A percentile compares a stretch with the other conserved stretches of the same genome.
Evolutionary conservation across 2,888 invertebrate species (phyloP).

Genomic region (Camptogramma bilineatum): DNA sequence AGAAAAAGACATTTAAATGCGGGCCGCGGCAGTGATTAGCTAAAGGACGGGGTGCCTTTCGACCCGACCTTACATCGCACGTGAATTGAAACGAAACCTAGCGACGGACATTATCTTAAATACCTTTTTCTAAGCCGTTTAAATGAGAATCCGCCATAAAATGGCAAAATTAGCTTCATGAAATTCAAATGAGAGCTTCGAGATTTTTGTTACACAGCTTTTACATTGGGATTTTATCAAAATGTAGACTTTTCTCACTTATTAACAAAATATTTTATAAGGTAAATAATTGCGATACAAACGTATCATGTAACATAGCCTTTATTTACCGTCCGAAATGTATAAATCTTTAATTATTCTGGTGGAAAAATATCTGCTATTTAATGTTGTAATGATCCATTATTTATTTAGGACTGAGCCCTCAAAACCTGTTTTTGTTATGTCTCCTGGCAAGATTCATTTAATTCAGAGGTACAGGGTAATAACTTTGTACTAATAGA

Average conservation of each 20-base stretch:
- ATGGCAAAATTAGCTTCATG: slow-evolving; percentile 41
- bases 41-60: slow-evolving; percentile 62
- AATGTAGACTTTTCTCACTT: slow-evolving; percentile 3
- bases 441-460: slow-evolving; percentile 20
- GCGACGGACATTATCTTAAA: slow-evolving; percentile 54
- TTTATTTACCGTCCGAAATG: slow-evolving; percentile 26
- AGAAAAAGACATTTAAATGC: slow-evolving; percentile 79
- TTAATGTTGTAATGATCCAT: slow-evolving; percentile 28
- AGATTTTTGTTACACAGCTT: slow-evolving; percentile 22
- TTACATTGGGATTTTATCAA: slow-evolving; percentile 12
- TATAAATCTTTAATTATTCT: slow-evolving; percentile 27
- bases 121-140: slow-evolving; percentile 48
- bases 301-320: slow-evolving; percentile 26
- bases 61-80: slow-evolving; percentile 60
- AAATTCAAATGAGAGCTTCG: slow-evolving; percentile 30
- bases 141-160: slow-evolving; percentile 39
- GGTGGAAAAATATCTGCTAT: slow-evolving; percentile 28
- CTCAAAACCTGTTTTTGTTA: slow-evolving; percentile 27
- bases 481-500: slow-evolving; percentile 11
- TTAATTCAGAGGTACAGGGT: slow-evolving; percentile 16
- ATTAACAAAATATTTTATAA: slow-evolving; percentile 3
- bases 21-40: slow-evolving; percentile 78
- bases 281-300: slow-evolving; percentile 20
- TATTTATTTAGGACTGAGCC: slow-evolving; percentile 40
- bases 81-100: slow-evolving; percentile 61